These are phyloP conservation scores for Anser cygnoides DNA, from an alignment of 2,113 vertebrate genomes.

Conservation along the genomic window DNA sequence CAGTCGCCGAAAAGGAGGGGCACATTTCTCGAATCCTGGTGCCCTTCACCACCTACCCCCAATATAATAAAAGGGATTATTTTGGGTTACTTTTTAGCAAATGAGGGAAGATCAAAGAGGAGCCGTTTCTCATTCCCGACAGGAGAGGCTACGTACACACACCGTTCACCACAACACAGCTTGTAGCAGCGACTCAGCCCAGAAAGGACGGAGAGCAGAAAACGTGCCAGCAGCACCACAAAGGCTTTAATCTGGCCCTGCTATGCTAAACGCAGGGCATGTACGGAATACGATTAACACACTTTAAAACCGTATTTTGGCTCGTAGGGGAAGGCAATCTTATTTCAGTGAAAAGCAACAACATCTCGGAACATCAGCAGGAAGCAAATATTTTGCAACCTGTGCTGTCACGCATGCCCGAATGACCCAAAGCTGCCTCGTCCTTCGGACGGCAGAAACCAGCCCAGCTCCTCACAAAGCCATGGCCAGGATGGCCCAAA, in stretches of 20 bases:
- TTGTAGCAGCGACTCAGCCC: not conserved
- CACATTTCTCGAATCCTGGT: not conserved
- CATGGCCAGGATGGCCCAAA: not conserved
- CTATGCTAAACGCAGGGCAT: not conserved
- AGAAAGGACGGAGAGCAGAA: not conserved
- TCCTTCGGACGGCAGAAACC: not conserved
- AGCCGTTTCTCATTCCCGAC: slow-evolving; percentile 47
- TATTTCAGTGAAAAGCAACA: not conserved
- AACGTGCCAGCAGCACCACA: not conserved
- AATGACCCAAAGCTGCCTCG: not conserved
- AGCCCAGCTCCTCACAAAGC: not conserved
- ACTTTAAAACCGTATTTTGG: not conserved
- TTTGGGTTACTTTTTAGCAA: slow-evolving; percentile 47
- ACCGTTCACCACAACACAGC: not conserved
- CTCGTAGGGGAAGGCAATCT: not conserved
- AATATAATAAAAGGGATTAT: not conserved
- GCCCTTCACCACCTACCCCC: slow-evolving; percentile 37
- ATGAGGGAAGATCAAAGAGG: slow-evolving; percentile 34
- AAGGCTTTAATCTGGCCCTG: not conserved
- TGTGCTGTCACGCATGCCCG: not conserved
- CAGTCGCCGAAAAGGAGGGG: slow-evolving; percentile 17
- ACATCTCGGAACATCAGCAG: not conserved
- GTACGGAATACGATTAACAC: not conserved
- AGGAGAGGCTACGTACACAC: not conserved
- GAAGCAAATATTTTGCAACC: not conserved